Evolutionary conservation across 2,797 vertebrate genomes (phyloP).

Genomic region (Pteropus rufus): DNA sequence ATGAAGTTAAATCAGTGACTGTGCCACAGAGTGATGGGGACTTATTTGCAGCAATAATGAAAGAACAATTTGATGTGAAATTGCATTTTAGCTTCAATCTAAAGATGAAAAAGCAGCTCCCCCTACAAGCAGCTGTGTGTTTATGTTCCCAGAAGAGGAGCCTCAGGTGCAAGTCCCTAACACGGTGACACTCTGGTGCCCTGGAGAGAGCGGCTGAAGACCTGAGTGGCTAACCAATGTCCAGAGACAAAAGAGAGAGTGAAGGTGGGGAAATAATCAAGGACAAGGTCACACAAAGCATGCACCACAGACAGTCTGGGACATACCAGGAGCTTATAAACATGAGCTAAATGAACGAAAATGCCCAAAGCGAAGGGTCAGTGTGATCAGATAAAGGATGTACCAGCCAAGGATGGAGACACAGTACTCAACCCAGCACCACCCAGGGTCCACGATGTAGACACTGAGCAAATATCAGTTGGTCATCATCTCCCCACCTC

Average conservation of each 20-base stretch:
- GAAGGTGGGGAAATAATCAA: background rate
- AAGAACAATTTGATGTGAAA: background rate
- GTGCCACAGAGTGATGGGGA: background rate
- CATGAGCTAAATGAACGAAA: background rate
- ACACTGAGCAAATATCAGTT: background rate
- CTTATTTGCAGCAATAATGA: background rate
- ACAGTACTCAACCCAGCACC: fast-evolving
- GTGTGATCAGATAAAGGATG: fast-evolving
- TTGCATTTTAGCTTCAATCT: background rate
- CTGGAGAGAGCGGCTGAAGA: background rate
- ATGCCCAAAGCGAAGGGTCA: background rate
- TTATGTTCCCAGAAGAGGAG: background rate
- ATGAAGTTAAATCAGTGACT: background rate
- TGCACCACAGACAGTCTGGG: too few species aligned
- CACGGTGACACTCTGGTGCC: fast-evolving
- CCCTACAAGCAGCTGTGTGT: background rate
- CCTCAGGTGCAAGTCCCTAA: background rate
- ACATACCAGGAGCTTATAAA: background rate
- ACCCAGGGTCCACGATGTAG: background rate
- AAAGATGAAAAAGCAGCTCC: background rate
- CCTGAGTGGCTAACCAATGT: too few species aligned
- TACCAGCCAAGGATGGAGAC: background rate
- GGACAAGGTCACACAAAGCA: background rate
- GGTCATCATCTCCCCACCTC: background rate
- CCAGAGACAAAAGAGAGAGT: background rate